Evolutionary conservation across 2,797 vertebrate genomes (phyloP).

Genomic region (Orestias chungarensis): DNA sequence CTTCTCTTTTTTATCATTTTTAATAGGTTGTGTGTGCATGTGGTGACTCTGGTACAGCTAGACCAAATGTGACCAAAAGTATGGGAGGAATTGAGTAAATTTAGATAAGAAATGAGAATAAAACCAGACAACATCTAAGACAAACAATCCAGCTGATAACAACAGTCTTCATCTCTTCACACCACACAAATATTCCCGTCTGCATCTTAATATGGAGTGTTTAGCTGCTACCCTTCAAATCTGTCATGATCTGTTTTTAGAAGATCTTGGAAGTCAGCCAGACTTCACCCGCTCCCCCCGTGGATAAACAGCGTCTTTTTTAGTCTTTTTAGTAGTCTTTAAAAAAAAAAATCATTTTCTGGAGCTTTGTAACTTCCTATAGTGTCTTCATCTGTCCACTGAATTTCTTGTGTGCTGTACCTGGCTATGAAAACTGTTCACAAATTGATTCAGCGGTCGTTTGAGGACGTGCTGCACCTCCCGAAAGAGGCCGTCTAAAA

Average conservation of each 20-base stretch:
- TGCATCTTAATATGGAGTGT: constrained; percentile 19
- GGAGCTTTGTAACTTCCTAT: neutral
- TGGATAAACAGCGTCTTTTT: constrained; percentile 24
- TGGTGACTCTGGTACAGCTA: neutral
- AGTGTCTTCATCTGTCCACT: neutral
- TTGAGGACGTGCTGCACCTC: constrained; percentile 25
- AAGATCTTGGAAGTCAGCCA: constrained; percentile 39
- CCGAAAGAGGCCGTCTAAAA: constrained; percentile 12
- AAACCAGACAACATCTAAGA: neutral
- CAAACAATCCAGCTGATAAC: constrained; percentile 7
- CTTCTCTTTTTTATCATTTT: too few species aligned
- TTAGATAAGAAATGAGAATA: neutral
- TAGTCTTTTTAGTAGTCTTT: too few species aligned
- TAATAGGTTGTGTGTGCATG: constrained; percentile 16
- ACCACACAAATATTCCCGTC: constrained; percentile 9
- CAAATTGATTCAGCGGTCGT: constrained; percentile 3
- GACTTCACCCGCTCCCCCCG: constrained; percentile 22
- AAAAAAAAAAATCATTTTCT: neutral
- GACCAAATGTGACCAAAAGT: constrained; percentile 18
- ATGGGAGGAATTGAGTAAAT: constrained; percentile 10
- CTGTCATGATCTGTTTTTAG: constrained; percentile 53
- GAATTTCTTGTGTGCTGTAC: constrained; percentile 5
- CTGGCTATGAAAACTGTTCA: constrained; percentile 5
- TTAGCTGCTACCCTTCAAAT: constrained; percentile 45
- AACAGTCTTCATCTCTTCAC: neutral